Evolutionary conservation across 2,113 vertebrate genomes (phyloP), one percentile per base, ranked within the genome.

Genomic region (Phodopus roborovskii): DNA sequence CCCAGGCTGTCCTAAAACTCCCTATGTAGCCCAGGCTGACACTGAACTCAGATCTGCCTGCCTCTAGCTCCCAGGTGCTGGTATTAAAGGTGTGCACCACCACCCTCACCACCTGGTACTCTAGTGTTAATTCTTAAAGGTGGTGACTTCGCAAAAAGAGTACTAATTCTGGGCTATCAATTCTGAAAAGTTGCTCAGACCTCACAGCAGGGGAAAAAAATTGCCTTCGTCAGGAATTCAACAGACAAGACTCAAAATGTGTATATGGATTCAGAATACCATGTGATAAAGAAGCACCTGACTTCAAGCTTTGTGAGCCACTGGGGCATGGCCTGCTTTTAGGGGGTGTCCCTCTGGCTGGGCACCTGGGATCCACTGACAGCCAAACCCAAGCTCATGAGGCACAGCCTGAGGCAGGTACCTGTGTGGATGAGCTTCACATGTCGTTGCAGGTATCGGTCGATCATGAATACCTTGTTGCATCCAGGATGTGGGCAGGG

Each of bases 381-480:
- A 71, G 16, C 66, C 85, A 83, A 22, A 26, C 33, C n/a, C 33
- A 0, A n/a, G 70, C 20, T 62, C 70, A 19, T 5, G 28, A 33
- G 22, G 19, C 15, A 7, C 36, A 22, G 66, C 66, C 56, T 64
- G 7, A 6, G 64, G 62, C 97, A 19, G 45, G 2, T 88, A 99
- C 99, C 99, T 90, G 99, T 99, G 93, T 99, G 99, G 90, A 99
- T 99, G 96, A 99, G 99, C 90, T 99, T 99, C 95, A 99, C 98
- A 0, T 99, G 99, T 1, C 99, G 98, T 98, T 99, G 99, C 0
- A 99, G 99, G 98, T 99, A 99, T 36, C 99, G 99, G 98, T 99
- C 99, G 0, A 99, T 99, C 99, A 99, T 99, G 97, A 99, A 99
- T 11, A 99, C 99, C 96, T 99, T 99, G 98, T 99, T 99, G 98